Evolutionary conservation across 2,797 vertebrate genomes (phyloP).

Genomic region (Petrocephalus schoutedeni): DNA sequence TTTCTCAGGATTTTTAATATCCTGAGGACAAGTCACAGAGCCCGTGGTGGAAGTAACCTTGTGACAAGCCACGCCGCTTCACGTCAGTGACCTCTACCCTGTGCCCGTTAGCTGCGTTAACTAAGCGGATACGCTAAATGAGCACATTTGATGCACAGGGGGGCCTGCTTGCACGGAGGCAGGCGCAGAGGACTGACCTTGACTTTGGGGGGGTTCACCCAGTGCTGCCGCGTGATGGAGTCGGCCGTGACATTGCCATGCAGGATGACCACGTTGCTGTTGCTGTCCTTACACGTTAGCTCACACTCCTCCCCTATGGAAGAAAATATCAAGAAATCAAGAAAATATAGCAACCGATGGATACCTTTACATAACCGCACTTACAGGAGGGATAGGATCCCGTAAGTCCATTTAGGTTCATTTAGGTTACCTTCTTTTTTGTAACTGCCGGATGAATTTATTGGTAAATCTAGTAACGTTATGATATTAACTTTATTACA

Average conservation of each 20-base stretch:
- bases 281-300: constrained; percentile 80
- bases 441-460: not conserved
- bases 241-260: constrained; percentile 76
- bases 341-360: not conserved
- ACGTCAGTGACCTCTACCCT: too few relatives aligned
- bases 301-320: constrained; percentile 80
- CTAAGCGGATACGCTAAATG: not conserved
- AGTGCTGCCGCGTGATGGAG: constrained; percentile 73
- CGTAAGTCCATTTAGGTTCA: not conserved
- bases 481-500: not conserved
- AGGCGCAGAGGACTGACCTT: constrained; percentile 66
- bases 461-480: not conserved
- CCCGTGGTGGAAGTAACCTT: too few relatives aligned
- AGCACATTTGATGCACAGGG: not conserved
- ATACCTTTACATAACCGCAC: not conserved
- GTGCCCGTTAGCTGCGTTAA: too few relatives aligned
- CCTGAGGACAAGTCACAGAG: too few relatives aligned
- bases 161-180: not conserved
- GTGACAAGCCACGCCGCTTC: too few relatives aligned
- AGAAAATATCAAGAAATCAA: not conserved
- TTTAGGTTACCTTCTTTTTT: not conserved
- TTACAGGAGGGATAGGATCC: not conserved
- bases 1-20: too few relatives aligned
- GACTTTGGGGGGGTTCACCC: constrained; percentile 88
- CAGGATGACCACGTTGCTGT: constrained; percentile 84